Evolutionary conservation across 1,140 invertebrate species (phyloP), one percentile per base, ranked within the genome.

Genomic region (Magallana ariakensis): DNA sequence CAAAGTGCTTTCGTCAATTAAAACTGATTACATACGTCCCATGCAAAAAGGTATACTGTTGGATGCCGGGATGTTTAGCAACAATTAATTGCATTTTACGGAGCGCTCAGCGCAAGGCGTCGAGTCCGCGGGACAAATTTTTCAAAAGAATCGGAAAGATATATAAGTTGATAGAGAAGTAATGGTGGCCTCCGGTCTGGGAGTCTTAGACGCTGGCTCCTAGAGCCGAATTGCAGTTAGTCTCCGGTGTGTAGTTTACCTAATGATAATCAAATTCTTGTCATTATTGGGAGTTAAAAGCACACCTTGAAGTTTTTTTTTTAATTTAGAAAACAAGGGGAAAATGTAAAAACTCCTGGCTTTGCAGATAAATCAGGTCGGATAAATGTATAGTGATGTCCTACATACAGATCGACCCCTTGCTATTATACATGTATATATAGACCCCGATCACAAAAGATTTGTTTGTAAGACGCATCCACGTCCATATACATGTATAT

Each of bases 211-310:
- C 22, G 22, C 6, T 26, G 4, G 22, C 22, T 75, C 33, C 19
- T 5, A 26, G 22, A 75, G 33, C 33, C 5, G 66, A 75, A 13
- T 13, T 19, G 8, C 15, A 11, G 9, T 5, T 13, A 75, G 22
- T 75, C 66, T 26, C 66, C 22, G 66, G 22, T 75, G 66, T 13
- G 22, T 26, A 10, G 66, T 75, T 75, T 75, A 26, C 33, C 19
- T 26, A 75, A 75, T 75, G 66, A 75, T 75, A 75, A 75, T 75
- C 66, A 75, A 75, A 75, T 75, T 75, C 66, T 75, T 75, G 33
- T 46, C 5, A 19, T 75, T 75, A 75, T 26, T 75, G 66, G 22
- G 66, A 26, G 22, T 75, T 19, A 75, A 75, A 13, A 10, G 22
- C 19, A 75, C 10, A 75, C 66, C 22, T 22, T 75, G 2, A 26